Percentiles rank a stretch among this genome's conserved stretches.
phyloP scores from a whole-genome alignment of 2,888 invertebrate species.

The Chalcis sispes region DNA sequence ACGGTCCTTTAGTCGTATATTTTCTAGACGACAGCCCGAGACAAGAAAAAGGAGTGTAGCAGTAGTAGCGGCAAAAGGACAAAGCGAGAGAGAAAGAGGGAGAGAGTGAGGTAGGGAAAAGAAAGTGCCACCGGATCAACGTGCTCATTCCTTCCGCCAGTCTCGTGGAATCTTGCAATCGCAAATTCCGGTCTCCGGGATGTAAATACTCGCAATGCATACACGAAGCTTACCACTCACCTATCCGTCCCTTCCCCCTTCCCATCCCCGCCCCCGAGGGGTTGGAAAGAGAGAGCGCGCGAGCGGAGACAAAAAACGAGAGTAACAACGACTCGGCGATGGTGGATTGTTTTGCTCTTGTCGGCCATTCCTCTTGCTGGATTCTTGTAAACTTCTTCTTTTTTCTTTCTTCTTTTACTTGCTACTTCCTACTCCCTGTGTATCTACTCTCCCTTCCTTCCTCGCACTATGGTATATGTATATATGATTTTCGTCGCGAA shows the following conservation, averaged over 20 bases:
- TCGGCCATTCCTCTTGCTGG: constrained; percentile 45
- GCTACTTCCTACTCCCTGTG: background rate
- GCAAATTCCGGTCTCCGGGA: constrained; percentile 68
- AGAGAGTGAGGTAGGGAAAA: constrained; percentile 29
- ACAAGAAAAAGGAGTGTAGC: too few relatives aligned
- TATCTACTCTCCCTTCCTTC: background rate
- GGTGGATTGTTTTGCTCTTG: constrained; percentile 52
- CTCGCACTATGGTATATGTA: background rate
- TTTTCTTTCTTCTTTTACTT: constrained; percentile 15
- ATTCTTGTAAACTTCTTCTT: constrained; percentile 37
- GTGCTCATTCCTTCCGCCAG: constrained; percentile 37
- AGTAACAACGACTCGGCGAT: constrained; percentile 29
- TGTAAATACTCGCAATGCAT: constrained; percentile 65
- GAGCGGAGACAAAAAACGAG: constrained; percentile 11
- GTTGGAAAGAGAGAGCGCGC: constrained; percentile 15
- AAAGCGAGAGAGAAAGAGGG: background rate
- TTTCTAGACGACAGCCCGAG: too few relatives aligned
- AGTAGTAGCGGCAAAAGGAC: background rate
- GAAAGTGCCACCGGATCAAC: constrained; percentile 40
- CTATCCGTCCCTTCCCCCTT: background rate
- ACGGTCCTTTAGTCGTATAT: too few relatives aligned
- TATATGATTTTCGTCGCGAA: constrained; percentile 4
- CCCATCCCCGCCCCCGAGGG: background rate
- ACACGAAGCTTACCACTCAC: too few relatives aligned
- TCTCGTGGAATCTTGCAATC: constrained; percentile 70